Evolutionary conservation across 2,113 vertebrate genomes (phyloP).

Genomic region (Hypomesus transpacificus): DNA sequence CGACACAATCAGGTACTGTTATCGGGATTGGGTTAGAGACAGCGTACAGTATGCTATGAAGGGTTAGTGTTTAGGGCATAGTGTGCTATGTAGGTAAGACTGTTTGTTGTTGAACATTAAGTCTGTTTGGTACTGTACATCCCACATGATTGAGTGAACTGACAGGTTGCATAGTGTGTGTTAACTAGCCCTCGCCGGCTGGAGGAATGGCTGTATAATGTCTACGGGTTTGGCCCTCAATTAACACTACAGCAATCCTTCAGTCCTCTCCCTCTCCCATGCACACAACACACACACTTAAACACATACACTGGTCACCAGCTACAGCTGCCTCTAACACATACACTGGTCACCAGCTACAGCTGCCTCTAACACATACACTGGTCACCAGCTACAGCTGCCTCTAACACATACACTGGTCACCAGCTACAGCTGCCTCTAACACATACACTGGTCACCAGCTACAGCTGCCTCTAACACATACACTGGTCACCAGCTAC

Average conservation of each 20-base stretch:
- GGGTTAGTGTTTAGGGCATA: no score
- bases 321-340: no score
- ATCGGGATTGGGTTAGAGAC: no score
- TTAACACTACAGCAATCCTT: neutral
- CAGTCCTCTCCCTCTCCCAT: slow-evolving; percentile 7
- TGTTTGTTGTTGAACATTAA: no score
- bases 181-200: neutral
- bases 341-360: slow-evolving; percentile 23
- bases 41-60: no score
- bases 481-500: slow-evolving; percentile 23
- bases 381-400: slow-evolving; percentile 23
- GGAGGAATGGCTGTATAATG: neutral
- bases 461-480: no score
- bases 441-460: slow-evolving; percentile 25
- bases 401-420: slow-evolving; percentile 20
- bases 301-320: no score
- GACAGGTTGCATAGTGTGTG: neutral
- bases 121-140: no score
- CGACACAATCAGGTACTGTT: no score
- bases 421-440: slow-evolving; percentile 33
- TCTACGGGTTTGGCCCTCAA: neutral
- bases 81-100: no score
- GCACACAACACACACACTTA: slow-evolving; percentile 14
- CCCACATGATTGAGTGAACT: no score
- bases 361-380: slow-evolving; percentile 35